phyloP scores from a whole-genome alignment of 2,797 vertebrate genomes.

The Semotilus atromaculatus region DNA sequence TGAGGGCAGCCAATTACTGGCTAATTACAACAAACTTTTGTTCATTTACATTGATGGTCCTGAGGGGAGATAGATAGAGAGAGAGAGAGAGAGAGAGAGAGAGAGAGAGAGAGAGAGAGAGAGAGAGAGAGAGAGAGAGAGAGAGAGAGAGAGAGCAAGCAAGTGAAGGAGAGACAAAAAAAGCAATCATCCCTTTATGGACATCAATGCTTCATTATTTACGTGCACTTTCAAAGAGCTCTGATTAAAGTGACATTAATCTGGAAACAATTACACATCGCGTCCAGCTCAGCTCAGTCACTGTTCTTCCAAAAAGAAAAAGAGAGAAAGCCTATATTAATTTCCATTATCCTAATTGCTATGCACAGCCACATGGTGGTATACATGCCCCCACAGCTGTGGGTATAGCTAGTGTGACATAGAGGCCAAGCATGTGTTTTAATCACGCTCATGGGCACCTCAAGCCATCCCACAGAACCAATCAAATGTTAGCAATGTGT shows the following conservation, averaged over 20 bases:
- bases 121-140: not conserved
- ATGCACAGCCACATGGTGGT: conserved; percentile 58
- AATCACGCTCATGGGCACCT: conserved; percentile 19
- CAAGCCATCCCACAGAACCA: conserved; percentile 35
- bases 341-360: conserved; percentile 77
- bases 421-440: conserved; percentile 24
- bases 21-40: conserved; percentile 55
- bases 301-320: conserved; percentile 60
- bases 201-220: conserved; percentile 75
- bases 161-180: conserved; percentile 23
- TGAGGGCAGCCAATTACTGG: conserved; percentile 47
- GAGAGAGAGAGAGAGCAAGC: conserved; percentile 9
- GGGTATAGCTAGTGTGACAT: conserved; percentile 23
- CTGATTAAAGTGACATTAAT: conserved; percentile 76
- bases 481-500: conserved; percentile 31
- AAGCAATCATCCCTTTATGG: conserved; percentile 54
- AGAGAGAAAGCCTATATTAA: conserved; percentile 62
- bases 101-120: no score
- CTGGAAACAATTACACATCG: conserved; percentile 76
- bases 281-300: conserved; percentile 79
- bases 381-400: conserved; percentile 38
- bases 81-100: not conserved
- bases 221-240: conserved; percentile 69
- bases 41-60: conserved; percentile 54
- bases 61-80: conserved; percentile 31